A percentile compares a stretch with the other conserved stretches of the same genome.
Conservation (phyloP, 2,797 vertebrate genomes). For the Crypturellus tataupa region DNA sequence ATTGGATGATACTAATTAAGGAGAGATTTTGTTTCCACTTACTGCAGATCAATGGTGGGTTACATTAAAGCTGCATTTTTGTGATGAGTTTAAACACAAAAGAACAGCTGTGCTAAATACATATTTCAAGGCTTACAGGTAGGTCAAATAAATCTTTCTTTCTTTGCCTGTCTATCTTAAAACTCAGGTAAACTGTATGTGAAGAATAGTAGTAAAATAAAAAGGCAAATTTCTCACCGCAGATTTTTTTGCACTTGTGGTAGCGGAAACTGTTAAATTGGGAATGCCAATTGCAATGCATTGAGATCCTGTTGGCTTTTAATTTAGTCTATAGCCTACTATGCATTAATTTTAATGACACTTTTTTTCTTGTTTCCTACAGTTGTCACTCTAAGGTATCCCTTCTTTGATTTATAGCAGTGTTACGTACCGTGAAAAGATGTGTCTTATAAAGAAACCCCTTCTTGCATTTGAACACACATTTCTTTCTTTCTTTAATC, state of each 20-base stretch:
- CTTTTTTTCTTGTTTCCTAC: conserved; percentile 50
- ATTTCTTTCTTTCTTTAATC: conserved; percentile 56
- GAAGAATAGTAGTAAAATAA: conserved; percentile 59
- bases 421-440: not conserved
- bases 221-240: conserved; percentile 68
- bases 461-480: conserved; percentile 15
- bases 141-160: conserved; percentile 77
- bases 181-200: conserved; percentile 62
- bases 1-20: conserved; percentile 91
- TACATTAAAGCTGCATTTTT: conserved; percentile 82
- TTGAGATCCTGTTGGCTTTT: conserved; percentile 59
- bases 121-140: conserved; percentile 84
- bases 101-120: conserved; percentile 84
- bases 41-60: conserved; percentile 85
- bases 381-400: conserved; percentile 44
- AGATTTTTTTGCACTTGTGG: conserved; percentile 41
- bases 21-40: conserved; percentile 88
- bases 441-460: not conserved
- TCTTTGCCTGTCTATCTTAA: conserved; percentile 54
- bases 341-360: conserved; percentile 39
- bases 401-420: conserved; percentile 2
- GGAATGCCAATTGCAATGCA: conserved; percentile 23
- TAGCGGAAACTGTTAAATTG: conserved; percentile 42
- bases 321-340: conserved; percentile 53
- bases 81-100: conserved; percentile 82